Conservation (phyloP, 2,797 vertebrate genomes). For the Gobionotothen gibberifrons region DNA sequence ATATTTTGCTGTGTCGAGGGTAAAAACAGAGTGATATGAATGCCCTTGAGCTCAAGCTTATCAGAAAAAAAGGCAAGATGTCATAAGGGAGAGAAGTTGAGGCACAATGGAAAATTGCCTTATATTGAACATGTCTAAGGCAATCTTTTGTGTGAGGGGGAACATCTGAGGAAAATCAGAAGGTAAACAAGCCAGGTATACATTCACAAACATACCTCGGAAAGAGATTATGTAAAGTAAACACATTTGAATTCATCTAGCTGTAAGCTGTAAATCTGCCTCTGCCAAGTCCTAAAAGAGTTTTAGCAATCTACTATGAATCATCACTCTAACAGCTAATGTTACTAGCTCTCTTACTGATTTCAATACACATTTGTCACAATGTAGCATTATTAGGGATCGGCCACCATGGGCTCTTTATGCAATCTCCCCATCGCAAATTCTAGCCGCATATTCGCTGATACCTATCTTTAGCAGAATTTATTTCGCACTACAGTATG, state of each 20-base stretch:
- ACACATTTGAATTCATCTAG: background rate
- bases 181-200: background rate
- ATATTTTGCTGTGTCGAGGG: background rate
- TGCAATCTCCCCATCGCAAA: too few relatives aligned
- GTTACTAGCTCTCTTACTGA: too few relatives aligned
- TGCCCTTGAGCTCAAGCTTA: background rate
- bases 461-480: too few relatives aligned
- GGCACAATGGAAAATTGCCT: slow-evolving; percentile 2
- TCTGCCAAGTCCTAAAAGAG: background rate
- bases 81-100: background rate
- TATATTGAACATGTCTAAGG: background rate
- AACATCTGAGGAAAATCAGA: background rate
- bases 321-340: too few relatives aligned
- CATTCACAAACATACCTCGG: background rate
- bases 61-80: background rate
- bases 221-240: slow-evolving; percentile 7
- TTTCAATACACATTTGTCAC: too few relatives aligned
- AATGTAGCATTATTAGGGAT: too few relatives aligned
- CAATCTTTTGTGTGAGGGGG: background rate
- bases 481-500: too few relatives aligned
- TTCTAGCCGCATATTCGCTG: too few relatives aligned
- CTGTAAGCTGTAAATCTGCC: slow-evolving; percentile 1
- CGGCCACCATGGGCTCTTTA: too few relatives aligned
- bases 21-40: background rate
- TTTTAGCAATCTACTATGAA: too few relatives aligned